Evolutionary conservation across 2,888 invertebrate genomes (phyloP), one percentile per base, ranked within the genome.

Genomic region (Tiliacea aurago): DNA sequence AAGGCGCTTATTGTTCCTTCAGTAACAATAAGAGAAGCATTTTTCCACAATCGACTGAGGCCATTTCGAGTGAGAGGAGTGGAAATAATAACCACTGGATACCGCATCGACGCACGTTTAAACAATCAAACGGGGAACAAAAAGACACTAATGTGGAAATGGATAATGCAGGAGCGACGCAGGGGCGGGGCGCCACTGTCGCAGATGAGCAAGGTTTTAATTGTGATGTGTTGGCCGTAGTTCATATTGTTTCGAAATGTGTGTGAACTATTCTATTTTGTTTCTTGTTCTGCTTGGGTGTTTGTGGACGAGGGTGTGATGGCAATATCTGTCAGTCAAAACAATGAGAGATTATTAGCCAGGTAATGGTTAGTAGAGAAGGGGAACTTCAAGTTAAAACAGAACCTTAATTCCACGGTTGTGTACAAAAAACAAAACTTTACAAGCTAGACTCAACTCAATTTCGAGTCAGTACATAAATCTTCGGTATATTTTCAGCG

Each of bases 61-160:
- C 95, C 94, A 93, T 94, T 95, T 93, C 91, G 91, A 95, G 95
- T 94, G 94, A 95, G 95, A 95, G 93, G 91, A 90, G 90, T 93
- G 92, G 94, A 93, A 94, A 94, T 92, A 94, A 94, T 94, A 95
- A 94, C 94, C 92, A 93, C 90, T 93, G 95, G 94, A 94, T 94
- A 95, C 94, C 93, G 93, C 96, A 95, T 96, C 94, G 95, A 95
- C 94, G 95, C 95, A 94, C 95, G 95, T 93, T 95, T 95, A 96
- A 95, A 96, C 95, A 96, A 96, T 96, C 96, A 95, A 93, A 94
- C 92, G 91, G 90, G 89, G 94, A 95, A 96, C 95, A 96, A 96
- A 96, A 96, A 95, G 95, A 94, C 92, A 93, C 93, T 94, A 95
- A 96, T 95, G 95, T 93, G 95, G 93, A 95, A 94, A 95, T 95